Evolutionary conservation across 2,113 vertebrate genomes (phyloP), one percentile per base, ranked within the genome.

Genomic region (Pedionomus torquatus): DNA sequence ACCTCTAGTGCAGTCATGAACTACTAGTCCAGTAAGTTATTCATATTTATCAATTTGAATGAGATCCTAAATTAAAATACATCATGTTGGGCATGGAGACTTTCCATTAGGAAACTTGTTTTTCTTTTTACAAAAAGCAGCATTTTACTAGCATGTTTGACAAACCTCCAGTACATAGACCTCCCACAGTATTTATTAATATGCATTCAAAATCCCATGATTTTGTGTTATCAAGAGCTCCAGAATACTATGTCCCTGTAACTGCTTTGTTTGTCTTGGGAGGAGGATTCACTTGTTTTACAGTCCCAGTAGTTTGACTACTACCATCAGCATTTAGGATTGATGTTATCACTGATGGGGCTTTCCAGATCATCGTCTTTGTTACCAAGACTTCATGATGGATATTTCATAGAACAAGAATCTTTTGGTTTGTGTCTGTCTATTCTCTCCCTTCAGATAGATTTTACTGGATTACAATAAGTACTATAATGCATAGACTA

Each of bases 21-120:
- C 79, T 91, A 96, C 69, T 84, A 87, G 61, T 72, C 48, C 77
- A 91, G 87, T 48, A 82, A 91, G 35, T 71, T 87, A 91, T 91
- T 89, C 21, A 57, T 94, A 79, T 91, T 94, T 93, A 89, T 65
- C 54, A 76, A 28, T 69, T 85, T 74, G 74, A 83, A 94, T 76
- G 61, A 89, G 52, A 82, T 31, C 31, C 48, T 83, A 54, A 57
- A 77, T 85, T 77, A 68, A 94, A 87, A 49, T 76, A 41, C 24
- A 72, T 41, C 31, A 48, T 37, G 4, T 65, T 66, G 48, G 21
- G n/a, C 63, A 43, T 31, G 24, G 28, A 60, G 17, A 68, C 17
- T 72, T 95, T 89, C 26, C 28, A 58, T 37, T 35, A 51, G 15
- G 26, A 90, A 90, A 55, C 9, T 10, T 23, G 16, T 11, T 63